A percentile compares a stretch with the other conserved stretches of the same genome.
These are phyloP conservation scores for Chironomus riparius DNA, from an alignment of 2,888 invertebrate genomes.

Conservation along the genomic window DNA sequence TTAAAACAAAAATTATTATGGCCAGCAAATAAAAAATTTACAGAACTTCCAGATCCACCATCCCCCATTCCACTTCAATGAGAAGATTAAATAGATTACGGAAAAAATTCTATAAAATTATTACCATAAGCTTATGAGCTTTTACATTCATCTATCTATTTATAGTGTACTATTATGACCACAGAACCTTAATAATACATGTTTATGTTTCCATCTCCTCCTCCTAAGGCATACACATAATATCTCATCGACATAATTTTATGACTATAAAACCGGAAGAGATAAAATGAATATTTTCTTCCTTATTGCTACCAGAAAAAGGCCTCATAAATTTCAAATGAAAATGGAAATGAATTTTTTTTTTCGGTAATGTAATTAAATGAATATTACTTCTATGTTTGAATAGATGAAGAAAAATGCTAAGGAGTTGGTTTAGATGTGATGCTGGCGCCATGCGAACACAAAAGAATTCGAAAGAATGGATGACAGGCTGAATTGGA, in stretches of 20 bases:
- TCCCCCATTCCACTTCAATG: no score
- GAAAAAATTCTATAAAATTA: background rate
- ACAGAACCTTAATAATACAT: background rate
- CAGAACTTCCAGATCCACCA: no score
- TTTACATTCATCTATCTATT: background rate
- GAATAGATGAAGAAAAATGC: background rate
- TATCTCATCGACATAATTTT: background rate
- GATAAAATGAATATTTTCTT: background rate
- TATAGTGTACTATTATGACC: background rate
- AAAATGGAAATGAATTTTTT: background rate
- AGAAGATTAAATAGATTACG: background rate
- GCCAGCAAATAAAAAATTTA: no score
- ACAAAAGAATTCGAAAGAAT: background rate
- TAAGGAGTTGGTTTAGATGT: background rate
- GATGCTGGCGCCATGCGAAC: background rate
- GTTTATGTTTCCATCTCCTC: background rate
- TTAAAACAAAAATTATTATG: no score
- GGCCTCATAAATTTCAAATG: background rate
- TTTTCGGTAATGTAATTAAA: background rate
- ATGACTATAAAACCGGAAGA: background rate
- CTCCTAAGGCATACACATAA: background rate
- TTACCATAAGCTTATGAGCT: background rate
- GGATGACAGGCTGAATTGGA: background rate
- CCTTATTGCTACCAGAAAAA: background rate
- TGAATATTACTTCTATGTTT: background rate